Percentiles rank a stretch among this genome's conserved stretches.
Evolutionary conservation across 2,797 vertebrate species (phyloP).

Genomic region (Erpetoichthys calabaricus): DNA sequence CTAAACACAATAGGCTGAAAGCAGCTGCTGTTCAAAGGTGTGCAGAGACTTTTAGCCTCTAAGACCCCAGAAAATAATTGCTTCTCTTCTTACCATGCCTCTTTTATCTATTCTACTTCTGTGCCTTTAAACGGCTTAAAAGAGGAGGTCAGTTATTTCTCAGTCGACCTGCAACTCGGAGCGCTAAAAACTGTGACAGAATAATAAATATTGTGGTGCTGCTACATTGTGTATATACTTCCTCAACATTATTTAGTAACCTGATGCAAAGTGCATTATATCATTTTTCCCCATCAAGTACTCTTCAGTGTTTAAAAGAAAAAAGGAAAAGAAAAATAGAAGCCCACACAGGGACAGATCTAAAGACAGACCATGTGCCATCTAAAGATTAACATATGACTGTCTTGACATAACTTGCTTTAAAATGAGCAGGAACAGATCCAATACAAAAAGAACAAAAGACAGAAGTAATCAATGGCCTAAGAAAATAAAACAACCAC

Average conservation of each 20-base stretch:
- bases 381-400: constrained; percentile 33
- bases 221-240: constrained; percentile 69
- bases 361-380: constrained; percentile 34
- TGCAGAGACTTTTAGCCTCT: constrained; percentile 43
- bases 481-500: constrained; percentile 51
- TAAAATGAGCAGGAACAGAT: constrained; percentile 33
- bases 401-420: constrained; percentile 23
- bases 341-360: constrained; percentile 37
- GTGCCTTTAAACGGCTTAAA: constrained; percentile 38
- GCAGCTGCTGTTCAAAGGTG: constrained; percentile 54
- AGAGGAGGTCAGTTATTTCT: constrained; percentile 28
- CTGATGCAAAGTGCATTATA: constrained; percentile 73
- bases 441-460: constrained; percentile 37
- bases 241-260: constrained; percentile 62
- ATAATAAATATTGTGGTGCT: constrained; percentile 76
- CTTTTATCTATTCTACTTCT: constrained; percentile 38
- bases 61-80: constrained; percentile 35
- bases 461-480: constrained; percentile 82
- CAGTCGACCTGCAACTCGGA: constrained; percentile 53
- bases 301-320: constrained; percentile 34
- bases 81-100: constrained; percentile 31
- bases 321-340: constrained; percentile 33
- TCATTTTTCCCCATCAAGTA: constrained; percentile 48
- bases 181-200: constrained; percentile 59
- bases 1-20: constrained; percentile 40